Evolutionary conservation across 2,888 invertebrate genomes (phyloP).

Genomic region (Stegophylla sp.): DNA sequence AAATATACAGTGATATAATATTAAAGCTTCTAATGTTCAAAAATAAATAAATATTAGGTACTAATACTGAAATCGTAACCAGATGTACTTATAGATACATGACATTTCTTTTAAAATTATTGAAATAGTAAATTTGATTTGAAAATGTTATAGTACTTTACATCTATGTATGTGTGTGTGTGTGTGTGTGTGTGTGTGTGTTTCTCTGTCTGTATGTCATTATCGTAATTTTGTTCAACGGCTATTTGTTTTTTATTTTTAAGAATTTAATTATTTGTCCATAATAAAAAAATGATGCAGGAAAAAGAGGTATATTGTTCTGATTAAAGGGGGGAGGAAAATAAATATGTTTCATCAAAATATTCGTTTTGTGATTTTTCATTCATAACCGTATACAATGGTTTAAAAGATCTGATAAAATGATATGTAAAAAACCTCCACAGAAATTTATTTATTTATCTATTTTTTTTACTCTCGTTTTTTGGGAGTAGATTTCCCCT

Average conservation of each 20-base stretch:
- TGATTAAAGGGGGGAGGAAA: background rate
- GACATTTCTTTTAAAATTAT: too few relatives aligned
- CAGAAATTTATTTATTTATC: background rate
- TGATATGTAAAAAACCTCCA: constrained; percentile 21
- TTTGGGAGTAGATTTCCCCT: background rate
- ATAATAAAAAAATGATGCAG: constrained; percentile 29
- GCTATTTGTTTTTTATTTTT: constrained; percentile 21
- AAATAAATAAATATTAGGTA: too few relatives aligned
- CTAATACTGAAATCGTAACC: too few relatives aligned
- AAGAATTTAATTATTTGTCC: constrained; percentile 33
- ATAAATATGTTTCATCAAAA: constrained; percentile 15
- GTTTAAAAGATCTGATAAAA: constrained; percentile 26
- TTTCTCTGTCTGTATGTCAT: constrained; percentile 10
- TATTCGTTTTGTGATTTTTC: constrained; percentile 30
- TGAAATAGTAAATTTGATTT: too few relatives aligned
- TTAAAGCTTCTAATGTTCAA: too few relatives aligned
- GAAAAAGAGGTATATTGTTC: constrained; percentile 23
- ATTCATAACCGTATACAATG: constrained; percentile 28
- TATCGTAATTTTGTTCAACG: background rate
- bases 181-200: too few relatives aligned
- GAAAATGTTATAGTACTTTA: too few relatives aligned
- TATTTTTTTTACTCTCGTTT: constrained; percentile 4
- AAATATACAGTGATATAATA: too few relatives aligned
- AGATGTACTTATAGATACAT: too few relatives aligned
- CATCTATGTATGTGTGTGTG: too few relatives aligned